Conservation (phyloP, 35 echinoderm and acorn worm genomes). For the Apostichopus japonicus region DNA sequence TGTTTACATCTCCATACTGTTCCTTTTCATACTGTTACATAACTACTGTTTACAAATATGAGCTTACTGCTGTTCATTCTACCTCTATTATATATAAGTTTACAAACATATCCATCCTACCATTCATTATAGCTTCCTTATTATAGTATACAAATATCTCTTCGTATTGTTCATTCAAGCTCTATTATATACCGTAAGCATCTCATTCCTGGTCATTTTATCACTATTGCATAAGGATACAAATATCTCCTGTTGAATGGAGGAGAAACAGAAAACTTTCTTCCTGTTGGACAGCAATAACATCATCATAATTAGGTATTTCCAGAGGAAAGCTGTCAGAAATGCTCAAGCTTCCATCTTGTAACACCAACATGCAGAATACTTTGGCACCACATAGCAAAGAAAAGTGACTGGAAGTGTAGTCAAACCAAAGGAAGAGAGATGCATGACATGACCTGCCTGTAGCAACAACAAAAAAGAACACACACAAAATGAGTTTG, state of each 20-base stretch:
- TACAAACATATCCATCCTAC: neutral
- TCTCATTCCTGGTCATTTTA: no score
- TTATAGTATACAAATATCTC: neutral
- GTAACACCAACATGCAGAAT: neutral
- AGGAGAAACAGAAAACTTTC: conserved; percentile 57
- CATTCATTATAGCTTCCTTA: neutral
- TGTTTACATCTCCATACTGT: no score
- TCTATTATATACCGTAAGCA: neutral
- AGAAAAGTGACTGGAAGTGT: neutral
- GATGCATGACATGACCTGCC: neutral
- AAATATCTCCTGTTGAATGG: conserved; percentile 65
- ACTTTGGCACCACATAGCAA: neutral
- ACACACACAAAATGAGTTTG: neutral
- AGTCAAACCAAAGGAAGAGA: conserved; percentile 4
- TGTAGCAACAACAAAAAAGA: neutral
- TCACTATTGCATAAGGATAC: conserved; percentile 64
- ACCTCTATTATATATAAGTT: neutral
- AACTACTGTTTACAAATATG: no score
- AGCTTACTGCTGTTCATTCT: neutral
- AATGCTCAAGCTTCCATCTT: neutral
- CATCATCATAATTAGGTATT: conserved; percentile 12
- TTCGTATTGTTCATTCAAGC: neutral
- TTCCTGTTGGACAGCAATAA: conserved; percentile 28
- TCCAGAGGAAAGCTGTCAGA: conserved; percentile 19
- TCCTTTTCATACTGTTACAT: no score